Conservation (phyloP, 1,140 invertebrate genomes). For the Hycleus phaleratus region DNA sequence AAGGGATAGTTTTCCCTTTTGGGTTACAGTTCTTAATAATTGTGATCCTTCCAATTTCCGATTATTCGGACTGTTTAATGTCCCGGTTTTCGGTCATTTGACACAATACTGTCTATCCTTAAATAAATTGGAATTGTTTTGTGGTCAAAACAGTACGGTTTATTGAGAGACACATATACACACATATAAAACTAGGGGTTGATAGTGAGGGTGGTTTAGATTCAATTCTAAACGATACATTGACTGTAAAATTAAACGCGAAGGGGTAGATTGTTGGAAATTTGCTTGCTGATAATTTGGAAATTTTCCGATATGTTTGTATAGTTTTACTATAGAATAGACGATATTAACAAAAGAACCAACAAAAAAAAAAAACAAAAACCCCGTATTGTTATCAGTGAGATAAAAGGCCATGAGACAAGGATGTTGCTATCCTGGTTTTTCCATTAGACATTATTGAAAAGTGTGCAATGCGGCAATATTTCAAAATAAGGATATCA, state of each 20-base stretch:
- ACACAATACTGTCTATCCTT: constrained; percentile 9
- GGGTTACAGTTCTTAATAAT: too few species aligned
- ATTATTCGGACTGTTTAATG: constrained; percentile 16
- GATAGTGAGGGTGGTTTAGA: not conserved
- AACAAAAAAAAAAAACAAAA: too few species aligned
- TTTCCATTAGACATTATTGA: constrained; percentile 41
- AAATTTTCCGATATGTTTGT: too few species aligned
- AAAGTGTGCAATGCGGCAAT: constrained; percentile 35
- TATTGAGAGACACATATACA: constrained; percentile 11
- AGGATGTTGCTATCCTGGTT: not conserved
- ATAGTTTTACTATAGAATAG: too few species aligned
- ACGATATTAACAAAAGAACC: too few species aligned
- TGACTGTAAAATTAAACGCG: constrained; percentile 14
- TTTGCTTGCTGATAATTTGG: too few species aligned
- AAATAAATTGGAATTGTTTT: constrained; percentile 22
- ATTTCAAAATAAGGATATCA: constrained; percentile 37
- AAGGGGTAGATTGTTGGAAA: too few species aligned
- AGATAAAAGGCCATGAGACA: not conserved
- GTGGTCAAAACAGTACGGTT: constrained; percentile 8
- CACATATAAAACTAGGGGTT: not conserved
- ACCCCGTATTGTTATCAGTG: too few species aligned
- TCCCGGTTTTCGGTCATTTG: constrained; percentile 7
- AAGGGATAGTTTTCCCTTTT: too few species aligned
- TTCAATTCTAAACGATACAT: not conserved
- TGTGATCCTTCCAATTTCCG: not conserved